phyloP scores from a whole-genome alignment of 35 echinoderm and acorn worm genomes.

The Antedon bifida region DNA sequence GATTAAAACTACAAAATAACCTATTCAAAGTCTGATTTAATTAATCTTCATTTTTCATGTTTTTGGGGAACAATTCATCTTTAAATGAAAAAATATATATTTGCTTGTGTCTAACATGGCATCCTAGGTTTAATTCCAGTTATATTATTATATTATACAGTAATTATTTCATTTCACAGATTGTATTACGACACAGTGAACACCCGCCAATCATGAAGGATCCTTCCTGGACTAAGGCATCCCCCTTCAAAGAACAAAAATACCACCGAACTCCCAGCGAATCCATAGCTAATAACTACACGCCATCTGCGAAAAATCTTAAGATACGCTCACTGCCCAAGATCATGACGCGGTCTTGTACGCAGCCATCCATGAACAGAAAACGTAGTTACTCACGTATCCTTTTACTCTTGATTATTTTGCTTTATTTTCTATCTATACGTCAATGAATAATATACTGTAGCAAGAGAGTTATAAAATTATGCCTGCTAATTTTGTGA shows the following conservation, averaged over 20 bases:
- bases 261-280: conserved; percentile 94
- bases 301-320: conserved; percentile 65
- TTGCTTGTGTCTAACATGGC: too few species aligned
- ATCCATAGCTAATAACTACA: conserved; percentile 98
- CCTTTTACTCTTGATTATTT: conserved; percentile 9
- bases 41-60: too few species aligned
- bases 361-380: conserved; percentile 59
- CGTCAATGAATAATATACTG: too few species aligned
- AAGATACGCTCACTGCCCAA: conserved; percentile 63
- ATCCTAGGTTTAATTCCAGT: too few species aligned
- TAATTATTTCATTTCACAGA: conserved; percentile 12
- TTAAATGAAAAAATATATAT: too few species aligned
- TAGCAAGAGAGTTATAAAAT: too few species aligned
- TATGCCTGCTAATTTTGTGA: too few species aligned
- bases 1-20: too few species aligned
- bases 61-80: too few species aligned
- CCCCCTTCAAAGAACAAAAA: conserved; percentile 98
- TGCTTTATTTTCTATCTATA: background rate
- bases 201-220: conserved; percentile 96
- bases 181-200: conserved; percentile 95
- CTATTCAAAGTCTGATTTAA: too few species aligned
- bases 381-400: conserved; percentile 96
- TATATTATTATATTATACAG: too few species aligned
- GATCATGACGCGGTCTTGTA: conserved; percentile 44
- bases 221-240: conserved; percentile 80